Evolutionary conservation across 2,797 vertebrate species (phyloP), one percentile per base, ranked within the genome.

Genomic region (Anguilla obscura): DNA sequence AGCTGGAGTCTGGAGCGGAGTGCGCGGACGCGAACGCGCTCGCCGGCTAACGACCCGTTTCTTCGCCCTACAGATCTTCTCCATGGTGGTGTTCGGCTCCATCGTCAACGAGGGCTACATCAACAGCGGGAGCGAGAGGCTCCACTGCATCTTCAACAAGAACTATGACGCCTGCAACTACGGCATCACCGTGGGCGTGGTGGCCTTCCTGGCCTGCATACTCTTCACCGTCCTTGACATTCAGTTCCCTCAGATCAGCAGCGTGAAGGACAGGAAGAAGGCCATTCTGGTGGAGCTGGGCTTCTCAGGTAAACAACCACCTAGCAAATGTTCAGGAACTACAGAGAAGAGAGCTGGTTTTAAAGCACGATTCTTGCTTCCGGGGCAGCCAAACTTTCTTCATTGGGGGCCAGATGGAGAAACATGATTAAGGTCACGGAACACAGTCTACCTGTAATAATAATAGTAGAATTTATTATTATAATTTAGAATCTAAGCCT

Each of bases 201-300:
- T 97, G 18, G 97, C 98, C 87, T 99, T 99, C 94, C 95, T 99
- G 0, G 97, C 97, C 92, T 97, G 97, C 90, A 93, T 97, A 90
- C 95, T 96, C 90, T 99, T 99, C 94, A 91, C 98, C 79, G 90
- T 97, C 7, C 89, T 99, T 90, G 98, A 99, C 86, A 80, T 96
- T 91, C 96, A 98, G 92, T 99, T 99, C 93, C 98, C 98, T 89
- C 96, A 97, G 95, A 98, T 99, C 95, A 99, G 98, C 96, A 99
- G 96, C 4, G 94, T 99, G 86, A 97, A 96, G 91, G 98, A 99
- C 94, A 96, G 98, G 76, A 97, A 96, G 84, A 95, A 97, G 0
- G 97, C 95, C 0, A 97, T 99, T 54, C 94, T 99, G 50, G 90
- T 98, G 24, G 98, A 99, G 94, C 95, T 99, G 0, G 94, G 93